Base-by-base conservation (phyloP, 1,140 invertebrate genomes). In the Andrena cerasifolii region DNA sequence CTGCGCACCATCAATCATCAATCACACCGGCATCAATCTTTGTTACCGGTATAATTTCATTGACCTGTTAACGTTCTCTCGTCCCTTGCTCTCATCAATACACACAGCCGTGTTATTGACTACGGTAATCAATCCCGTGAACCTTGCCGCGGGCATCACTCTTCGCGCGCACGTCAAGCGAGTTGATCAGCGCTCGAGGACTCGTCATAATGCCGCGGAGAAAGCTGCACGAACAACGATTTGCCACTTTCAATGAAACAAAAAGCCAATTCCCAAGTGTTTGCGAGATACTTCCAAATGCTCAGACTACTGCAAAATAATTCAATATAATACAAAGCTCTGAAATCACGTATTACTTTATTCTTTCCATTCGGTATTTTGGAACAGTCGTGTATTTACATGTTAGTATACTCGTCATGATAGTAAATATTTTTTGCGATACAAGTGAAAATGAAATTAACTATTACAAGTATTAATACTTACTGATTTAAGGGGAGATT, bases 11-110 rank as follows among this genome's bases (percentile, higher is more conserved):
- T 86, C 83, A 73, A 85, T 85, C 84, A 85, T 82, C 83, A 85
- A 86, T 86, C 84, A 86, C 76, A 62, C 66, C 75, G 68, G 72
- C 84, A 86, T 86, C 80, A 77, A 86, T 86, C 84, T 85, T 86
- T 79, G 84, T 86, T 85, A 85, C 83, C 4, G 74, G 83, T 76
- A 82, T 82, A 86, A 85, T 86, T 85, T 86, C 84, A 82, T 86
- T 85, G 84, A 82, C 84, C 84, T 85, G 83, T 86, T 86, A 82
- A 85, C 83, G 84, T 85, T 82, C 83, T 59, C 79, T 73, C 82
- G 78, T 72, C 68, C 68, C 24, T 45, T 28, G 65, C 51, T 84
- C 83, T 76, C 84, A 76, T 85, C 83, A 59, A 84, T 82, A 78
- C 81, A 82, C 67, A 82, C 75, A 77, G 78, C 49, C 74, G 83